Conservation (phyloP, 1,140 invertebrate species). For the Leptoteleia sp. region DNA sequence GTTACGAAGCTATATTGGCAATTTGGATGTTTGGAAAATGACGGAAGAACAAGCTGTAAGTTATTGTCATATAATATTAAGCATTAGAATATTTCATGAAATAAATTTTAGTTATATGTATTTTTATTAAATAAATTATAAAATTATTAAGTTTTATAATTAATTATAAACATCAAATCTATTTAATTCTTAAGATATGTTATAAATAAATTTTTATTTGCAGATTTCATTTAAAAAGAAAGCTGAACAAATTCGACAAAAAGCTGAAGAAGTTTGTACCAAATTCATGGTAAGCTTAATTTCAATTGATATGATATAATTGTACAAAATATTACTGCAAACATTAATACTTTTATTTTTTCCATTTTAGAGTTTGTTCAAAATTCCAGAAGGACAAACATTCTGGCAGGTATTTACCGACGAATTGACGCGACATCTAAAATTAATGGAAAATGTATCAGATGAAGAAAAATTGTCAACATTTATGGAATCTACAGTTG, state of each 20-base stretch:
- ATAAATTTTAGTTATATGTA: too few species aligned
- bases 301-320: too few species aligned
- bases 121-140: background rate
- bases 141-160: background rate
- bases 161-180: background rate
- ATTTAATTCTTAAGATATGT: background rate
- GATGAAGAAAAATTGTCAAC: constrained; percentile 82
- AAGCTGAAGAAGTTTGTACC: constrained; percentile 85
- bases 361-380: constrained; percentile 79
- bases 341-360: background rate
- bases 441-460: constrained; percentile 82
- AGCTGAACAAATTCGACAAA: constrained; percentile 85
- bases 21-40: constrained; percentile 87
- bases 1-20: constrained; percentile 88
- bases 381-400: constrained; percentile 78
- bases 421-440: constrained; percentile 82
- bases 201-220: constrained; percentile 44
- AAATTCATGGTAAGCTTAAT: constrained; percentile 82
- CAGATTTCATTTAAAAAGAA: constrained; percentile 83
- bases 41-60: constrained; percentile 82
- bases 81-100: too few species aligned
- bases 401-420: constrained; percentile 84
- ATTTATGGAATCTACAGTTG: constrained; percentile 77
- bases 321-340: too few species aligned
- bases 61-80: too few species aligned